These are phyloP conservation scores for Camponotus pennsylvanicus DNA, from an alignment of 1,140 invertebrate genomes.

Conservation along the genomic window DNA sequence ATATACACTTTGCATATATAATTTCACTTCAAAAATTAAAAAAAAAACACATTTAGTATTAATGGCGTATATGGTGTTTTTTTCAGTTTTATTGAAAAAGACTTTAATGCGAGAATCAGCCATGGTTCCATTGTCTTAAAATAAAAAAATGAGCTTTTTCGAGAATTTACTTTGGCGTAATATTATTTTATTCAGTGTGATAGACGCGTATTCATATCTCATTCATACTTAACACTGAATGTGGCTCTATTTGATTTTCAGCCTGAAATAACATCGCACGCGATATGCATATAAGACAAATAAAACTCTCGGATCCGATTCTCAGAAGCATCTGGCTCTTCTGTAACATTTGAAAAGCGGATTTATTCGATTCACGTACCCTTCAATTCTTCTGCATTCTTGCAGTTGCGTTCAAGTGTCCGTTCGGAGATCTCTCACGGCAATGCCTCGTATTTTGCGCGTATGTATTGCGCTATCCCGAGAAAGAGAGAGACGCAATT, in stretches of 20 bases:
- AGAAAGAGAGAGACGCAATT: conserved; percentile 14
- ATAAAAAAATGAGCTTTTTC: background rate
- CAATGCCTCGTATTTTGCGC: conserved; percentile 44
- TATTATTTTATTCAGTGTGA: background rate
- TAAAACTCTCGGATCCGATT: background rate
- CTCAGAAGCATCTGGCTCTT: background rate
- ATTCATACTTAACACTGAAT: conserved; percentile 11
- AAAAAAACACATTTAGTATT: too few species aligned
- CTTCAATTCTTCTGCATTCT: conserved; percentile 44
- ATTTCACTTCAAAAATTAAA: too few species aligned
- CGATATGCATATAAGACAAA: conserved; percentile 8
- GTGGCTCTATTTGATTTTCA: conserved; percentile 28
- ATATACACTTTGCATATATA: too few species aligned
- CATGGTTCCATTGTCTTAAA: background rate
- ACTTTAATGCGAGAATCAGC: background rate
- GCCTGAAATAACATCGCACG: conserved; percentile 16
- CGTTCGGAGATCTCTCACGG: conserved; percentile 50
- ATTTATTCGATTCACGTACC: conserved; percentile 36
- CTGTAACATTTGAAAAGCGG: conserved; percentile 32
- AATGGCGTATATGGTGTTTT: too few species aligned
- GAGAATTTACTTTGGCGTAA: background rate
- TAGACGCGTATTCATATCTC: background rate
- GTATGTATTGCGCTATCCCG: conserved; percentile 27
- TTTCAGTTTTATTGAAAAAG: too few species aligned
- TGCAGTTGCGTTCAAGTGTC: background rate